These are phyloP conservation scores for Phalacrocorax aristotelis DNA, from an alignment of 2,113 vertebrate genomes.

Conservation along the genomic window DNA sequence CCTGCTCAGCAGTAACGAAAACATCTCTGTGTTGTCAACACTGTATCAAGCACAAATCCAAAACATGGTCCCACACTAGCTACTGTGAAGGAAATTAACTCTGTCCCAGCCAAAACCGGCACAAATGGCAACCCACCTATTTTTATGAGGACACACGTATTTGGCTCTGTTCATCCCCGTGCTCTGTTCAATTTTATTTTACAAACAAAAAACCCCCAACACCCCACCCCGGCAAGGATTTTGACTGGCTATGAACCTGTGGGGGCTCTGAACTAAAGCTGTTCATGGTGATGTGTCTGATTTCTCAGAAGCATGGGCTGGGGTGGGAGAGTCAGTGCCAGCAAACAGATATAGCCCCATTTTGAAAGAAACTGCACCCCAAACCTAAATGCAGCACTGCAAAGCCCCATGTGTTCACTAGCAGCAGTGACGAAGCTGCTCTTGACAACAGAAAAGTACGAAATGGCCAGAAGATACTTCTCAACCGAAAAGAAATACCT, in stretches of 20 bases:
- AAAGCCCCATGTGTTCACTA: neutral
- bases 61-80: no score
- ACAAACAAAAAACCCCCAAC: neutral
- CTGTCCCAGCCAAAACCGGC: no score
- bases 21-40: no score
- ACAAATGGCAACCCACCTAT: neutral
- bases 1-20: no score
- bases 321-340: neutral
- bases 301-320: neutral
- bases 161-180: neutral
- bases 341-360: neutral
- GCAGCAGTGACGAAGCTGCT: neutral
- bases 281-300: neutral
- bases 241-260: neutral
- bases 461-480: neutral
- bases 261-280: neutral
- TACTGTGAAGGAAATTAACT: no score
- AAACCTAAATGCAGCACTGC: neutral
- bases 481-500: neutral
- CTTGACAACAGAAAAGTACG: neutral
- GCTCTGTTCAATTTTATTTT: neutral
- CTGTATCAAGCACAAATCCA: no score
- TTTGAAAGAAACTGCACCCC: neutral
- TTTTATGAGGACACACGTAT: neutral
- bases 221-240: neutral